Percentiles rank a stretch among this genome's conserved stretches.
Conservation (phyloP, 2,888 invertebrate genomes). For the Andrena dorsata region DNA sequence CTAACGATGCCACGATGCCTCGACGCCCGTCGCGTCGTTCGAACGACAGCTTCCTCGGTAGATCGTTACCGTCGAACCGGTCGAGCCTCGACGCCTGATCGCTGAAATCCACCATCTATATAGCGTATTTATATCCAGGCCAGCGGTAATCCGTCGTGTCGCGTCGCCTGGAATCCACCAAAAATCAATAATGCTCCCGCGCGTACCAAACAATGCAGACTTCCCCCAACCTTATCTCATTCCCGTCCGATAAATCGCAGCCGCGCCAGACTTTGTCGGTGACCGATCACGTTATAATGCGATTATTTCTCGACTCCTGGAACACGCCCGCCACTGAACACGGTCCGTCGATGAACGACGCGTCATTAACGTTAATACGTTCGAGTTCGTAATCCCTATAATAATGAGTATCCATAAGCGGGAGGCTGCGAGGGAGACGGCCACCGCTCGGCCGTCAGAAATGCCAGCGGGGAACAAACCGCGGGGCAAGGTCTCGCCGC, state of each 20-base stretch:
- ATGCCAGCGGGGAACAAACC: background rate
- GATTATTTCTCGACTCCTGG: slow-evolving; percentile 62
- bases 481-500: background rate
- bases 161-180: slow-evolving; percentile 38
- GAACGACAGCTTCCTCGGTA: background rate
- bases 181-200: slow-evolving; percentile 49
- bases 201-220: slow-evolving; percentile 48
- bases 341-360: slow-evolving; percentile 25
- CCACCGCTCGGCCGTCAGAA: background rate
- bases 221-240: slow-evolving; percentile 65
- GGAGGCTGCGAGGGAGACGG: background rate
- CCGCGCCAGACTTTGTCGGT: slow-evolving; percentile 65
- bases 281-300: slow-evolving; percentile 49
- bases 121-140: slow-evolving; percentile 13
- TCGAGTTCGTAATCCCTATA: slow-evolving; percentile 59
- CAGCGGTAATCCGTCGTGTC: slow-evolving; percentile 42
- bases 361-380: slow-evolving; percentile 64
- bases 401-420: slow-evolving; percentile 54
- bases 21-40: background rate
- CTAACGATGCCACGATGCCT: background rate
- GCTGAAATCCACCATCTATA: background rate
- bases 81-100: background rate
- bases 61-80: slow-evolving; percentile 1
- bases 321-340: slow-evolving; percentile 4
- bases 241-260: slow-evolving; percentile 70